Evolutionary conservation across 2,888 invertebrate genomes (phyloP), one percentile per base, ranked within the genome.

Genomic region (Noctua fimbriata): DNA sequence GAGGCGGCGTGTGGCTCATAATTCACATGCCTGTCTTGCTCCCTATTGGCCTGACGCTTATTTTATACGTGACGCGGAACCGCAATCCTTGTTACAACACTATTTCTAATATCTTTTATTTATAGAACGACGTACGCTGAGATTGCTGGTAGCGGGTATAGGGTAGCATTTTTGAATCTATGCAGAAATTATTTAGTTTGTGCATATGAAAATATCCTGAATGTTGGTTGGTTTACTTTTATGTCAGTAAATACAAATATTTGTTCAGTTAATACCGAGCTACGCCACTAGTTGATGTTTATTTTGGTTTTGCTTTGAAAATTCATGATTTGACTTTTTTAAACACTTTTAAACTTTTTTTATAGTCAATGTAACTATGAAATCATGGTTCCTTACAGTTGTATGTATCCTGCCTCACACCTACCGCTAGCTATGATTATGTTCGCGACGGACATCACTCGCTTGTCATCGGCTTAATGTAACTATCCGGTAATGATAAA

Each of bases 21-120:
- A 93, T 94, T 95, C 94, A 94, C 92, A 94, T 93, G 93, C 93
- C 91, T 92, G 95, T 94, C 94, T 92, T 92, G 93, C 90, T 92
- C 93, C 92, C 93, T 90, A 92, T 93, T 93, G 94, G 93, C 88
- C 92, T 93, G 92, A 92, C 94, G 93, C 93, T 95, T 95, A 95
- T 95, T 94, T 94, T 93, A 94, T 94, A 96, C 95, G 96, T 95
- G 95, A 95, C 93, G 84, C 87, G 92, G 90, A 92, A 93, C 91
- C 91, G 84, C 92, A 94, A 94, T 93, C 90, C 88, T 85, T 86
- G 90, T 87, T 90, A 90, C 90, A 91, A 92, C 92, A 93, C 89
- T 91, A 91, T 89, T 90, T 91, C 89, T 93, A 92, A 93, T 93
- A 91, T 92, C 88, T 93, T 93, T 92, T 91, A 92, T 93, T 88